Base-by-base conservation (phyloP, 2,888 invertebrate species). In the Operophtera brumata region DNA sequence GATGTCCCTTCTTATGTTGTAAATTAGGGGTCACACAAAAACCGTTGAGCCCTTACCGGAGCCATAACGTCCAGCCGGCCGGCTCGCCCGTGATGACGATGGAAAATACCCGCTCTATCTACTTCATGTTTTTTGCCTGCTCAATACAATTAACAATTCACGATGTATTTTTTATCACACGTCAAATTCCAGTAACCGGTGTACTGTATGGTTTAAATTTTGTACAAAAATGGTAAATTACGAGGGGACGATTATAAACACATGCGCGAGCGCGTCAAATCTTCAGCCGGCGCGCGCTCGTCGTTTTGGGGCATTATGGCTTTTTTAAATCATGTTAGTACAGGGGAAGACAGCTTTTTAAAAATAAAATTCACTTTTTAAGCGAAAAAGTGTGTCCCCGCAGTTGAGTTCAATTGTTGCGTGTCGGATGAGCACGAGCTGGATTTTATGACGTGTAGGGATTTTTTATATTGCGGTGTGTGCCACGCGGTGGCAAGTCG, bases 221-320 rank as follows among this genome's bases (percentile, higher is more conserved):
- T 78, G 67, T 71, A 73, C 80, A 86, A 87, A 87, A 85, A 80
- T 73, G 77, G 77, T 66, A 85, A 86, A 85, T 84, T 81, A 79
- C 80, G 82, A 86, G 90, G 90, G 89, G 89, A 86, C 80, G 79
- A 84, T 85, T 82, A 86, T 84, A 88, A 85, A 84, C 90, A 89
- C 85, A 88, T 89, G 89, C 89, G 88, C 86, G 80, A 86, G 89
- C 89, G 89, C 87, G 86, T 86, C 89, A 90, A 89, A 89, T 89
- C 84, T 84, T 88, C 89, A 90, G 89, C 88, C 88, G 89, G 87
- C 89, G 86, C 79, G 79, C 84, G 87, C 79, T 64, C 71, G 62
- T 68, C 80, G 79, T 76, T 75, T 80, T 70, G 79, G 77, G 80
- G 81, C 78, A 80, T 87, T 87, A 86, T 77, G 80, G 87, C 83